These are phyloP conservation scores for Diadegma fenestrale DNA, from an alignment of 2,888 invertebrate species.

Conservation along the genomic window DNA sequence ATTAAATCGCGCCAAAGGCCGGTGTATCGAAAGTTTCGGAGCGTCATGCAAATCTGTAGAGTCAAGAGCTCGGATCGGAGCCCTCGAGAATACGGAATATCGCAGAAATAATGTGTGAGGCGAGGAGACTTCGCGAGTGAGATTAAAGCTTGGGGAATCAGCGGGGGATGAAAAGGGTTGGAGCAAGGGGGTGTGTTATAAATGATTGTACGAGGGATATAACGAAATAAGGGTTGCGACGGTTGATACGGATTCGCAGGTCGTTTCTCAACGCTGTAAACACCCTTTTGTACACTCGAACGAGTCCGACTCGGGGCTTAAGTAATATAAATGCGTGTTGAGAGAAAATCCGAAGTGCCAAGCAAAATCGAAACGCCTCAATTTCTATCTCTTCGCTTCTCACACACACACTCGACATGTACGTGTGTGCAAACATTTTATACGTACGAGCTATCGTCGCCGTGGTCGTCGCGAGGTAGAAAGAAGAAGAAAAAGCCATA, in stretches of 20 bases:
- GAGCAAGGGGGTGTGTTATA: background rate
- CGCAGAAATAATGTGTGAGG: background rate
- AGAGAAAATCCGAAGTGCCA: conserved; percentile 74
- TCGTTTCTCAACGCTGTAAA: conserved; percentile 16
- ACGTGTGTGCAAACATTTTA: background rate
- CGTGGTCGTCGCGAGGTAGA: background rate
- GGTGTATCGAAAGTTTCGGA: background rate
- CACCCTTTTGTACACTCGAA: conserved; percentile 31
- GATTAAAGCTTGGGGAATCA: background rate
- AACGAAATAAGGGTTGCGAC: conserved; percentile 32
- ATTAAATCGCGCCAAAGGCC: background rate
- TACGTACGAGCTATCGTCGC: background rate
- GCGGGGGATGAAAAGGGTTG: conserved; percentile 17
- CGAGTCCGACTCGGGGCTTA: conserved; percentile 73
- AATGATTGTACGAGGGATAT: conserved; percentile 4
- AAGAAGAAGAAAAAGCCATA: conserved; percentile 10
- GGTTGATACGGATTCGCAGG: conserved; percentile 19
- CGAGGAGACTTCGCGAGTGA: background rate
- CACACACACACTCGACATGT: background rate
- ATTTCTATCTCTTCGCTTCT: background rate
- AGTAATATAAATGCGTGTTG: conserved; percentile 84
- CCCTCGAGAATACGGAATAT: conserved; percentile 12
- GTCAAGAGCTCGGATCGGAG: background rate
- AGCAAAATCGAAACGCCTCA: background rate
- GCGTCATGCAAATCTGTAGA: conserved; percentile 8